A percentile compares a stretch with the other conserved stretches of the same genome.
Conservation (phyloP, 2,113 vertebrate species). For the Murina feae region DNA sequence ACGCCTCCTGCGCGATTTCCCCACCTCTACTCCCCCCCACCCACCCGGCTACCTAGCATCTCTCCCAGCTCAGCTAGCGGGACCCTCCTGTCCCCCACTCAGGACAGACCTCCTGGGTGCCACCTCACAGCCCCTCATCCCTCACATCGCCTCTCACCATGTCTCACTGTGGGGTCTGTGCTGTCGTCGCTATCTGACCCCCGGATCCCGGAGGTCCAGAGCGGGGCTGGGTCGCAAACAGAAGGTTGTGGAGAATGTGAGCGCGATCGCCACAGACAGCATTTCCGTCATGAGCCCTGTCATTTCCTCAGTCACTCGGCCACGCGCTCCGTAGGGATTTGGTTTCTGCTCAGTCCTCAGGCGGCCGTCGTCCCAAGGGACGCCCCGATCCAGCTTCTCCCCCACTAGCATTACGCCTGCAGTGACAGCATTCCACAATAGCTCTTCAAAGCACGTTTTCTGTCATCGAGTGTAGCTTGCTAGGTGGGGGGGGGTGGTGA, state of each 20-base stretch:
- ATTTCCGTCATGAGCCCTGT: not conserved
- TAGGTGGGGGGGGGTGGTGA: not conserved
- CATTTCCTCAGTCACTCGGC: not conserved
- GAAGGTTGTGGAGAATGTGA: not conserved
- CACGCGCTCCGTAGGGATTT: not conserved
- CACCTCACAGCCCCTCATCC: rapidly evolving
- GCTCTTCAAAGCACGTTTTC: not conserved
- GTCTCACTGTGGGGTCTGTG: not conserved
- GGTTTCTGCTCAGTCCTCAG: not conserved
- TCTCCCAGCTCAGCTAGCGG: not conserved
- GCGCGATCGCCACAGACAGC: not conserved
- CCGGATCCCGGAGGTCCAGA: not conserved
- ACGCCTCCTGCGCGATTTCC: too few relatives aligned
- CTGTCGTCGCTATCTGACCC: not conserved
- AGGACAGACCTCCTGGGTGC: not conserved
- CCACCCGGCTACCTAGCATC: too few relatives aligned
- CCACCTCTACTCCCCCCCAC: not conserved
- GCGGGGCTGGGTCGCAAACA: not conserved
- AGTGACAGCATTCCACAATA: not conserved
- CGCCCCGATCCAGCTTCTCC: not conserved
- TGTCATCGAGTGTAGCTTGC: not conserved
- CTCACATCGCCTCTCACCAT: not conserved
- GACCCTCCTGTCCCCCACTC: not conserved
- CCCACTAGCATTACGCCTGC: not conserved
- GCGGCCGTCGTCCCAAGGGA: not conserved